These are phyloP conservation scores for Danio rerio DNA, from an alignment of 2,113 vertebrate species.

Conservation along the genomic window DNA sequence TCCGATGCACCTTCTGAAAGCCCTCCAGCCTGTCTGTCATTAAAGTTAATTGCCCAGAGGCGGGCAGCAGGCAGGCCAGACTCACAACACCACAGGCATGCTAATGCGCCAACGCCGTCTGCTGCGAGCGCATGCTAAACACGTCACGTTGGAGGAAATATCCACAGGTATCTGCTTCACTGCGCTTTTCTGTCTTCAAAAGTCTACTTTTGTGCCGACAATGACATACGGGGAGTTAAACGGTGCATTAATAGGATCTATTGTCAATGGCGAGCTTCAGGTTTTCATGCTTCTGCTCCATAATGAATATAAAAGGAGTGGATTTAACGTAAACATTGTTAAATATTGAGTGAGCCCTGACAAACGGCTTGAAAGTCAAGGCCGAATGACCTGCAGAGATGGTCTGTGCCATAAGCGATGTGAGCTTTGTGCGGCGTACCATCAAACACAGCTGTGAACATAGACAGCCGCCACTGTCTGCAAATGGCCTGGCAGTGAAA, in stretches of 20 bases:
- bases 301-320: constrained; percentile 30
- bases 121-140: constrained; percentile 45
- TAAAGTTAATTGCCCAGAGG: constrained; percentile 62
- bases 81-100: constrained; percentile 54
- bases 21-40: constrained; percentile 57
- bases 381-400: constrained; percentile 54
- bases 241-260: background rate
- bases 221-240: background rate
- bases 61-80: constrained; percentile 54
- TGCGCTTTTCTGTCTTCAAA: background rate
- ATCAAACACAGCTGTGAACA: constrained; percentile 69
- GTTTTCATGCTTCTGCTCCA: background rate
- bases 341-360: constrained; percentile 42
- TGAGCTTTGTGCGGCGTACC: constrained; percentile 54
- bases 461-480: constrained; percentile 66
- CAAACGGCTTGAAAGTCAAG: constrained; percentile 51
- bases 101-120: constrained; percentile 51
- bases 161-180: constrained; percentile 37
- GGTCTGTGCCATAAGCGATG: constrained; percentile 59
- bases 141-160: constrained; percentile 12
- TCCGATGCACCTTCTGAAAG: constrained; percentile 58
- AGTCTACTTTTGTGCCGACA: constrained; percentile 6
- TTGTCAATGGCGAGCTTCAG: background rate
- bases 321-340: constrained; percentile 21
- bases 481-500: constrained; percentile 66